phyloP scores from a whole-genome alignment of 2,113 vertebrate genomes.

The Sander vitreus region DNA sequence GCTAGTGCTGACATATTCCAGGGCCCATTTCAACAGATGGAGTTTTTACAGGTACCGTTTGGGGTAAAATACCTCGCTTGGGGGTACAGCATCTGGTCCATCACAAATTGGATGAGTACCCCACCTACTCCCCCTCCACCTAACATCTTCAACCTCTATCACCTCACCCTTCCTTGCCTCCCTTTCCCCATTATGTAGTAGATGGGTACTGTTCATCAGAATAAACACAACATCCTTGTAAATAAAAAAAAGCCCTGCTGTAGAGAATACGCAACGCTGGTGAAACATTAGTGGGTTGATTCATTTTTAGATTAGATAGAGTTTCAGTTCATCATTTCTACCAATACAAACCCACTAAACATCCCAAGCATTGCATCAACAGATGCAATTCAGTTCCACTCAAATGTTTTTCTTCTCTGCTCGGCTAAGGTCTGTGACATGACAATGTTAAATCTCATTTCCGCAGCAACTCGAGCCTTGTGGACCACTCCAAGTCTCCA shows the following conservation, averaged over 20 bases:
- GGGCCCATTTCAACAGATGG: slow-evolving; percentile 81
- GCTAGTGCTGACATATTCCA: slow-evolving; percentile 78
- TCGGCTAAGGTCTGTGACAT: slow-evolving; percentile 50
- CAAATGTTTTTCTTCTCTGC: slow-evolving; percentile 11
- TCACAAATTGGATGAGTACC: slow-evolving; percentile 77
- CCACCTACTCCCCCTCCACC: slow-evolving; percentile 22
- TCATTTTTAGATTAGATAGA: slow-evolving; percentile 41
- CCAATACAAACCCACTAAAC: slow-evolving; percentile 11
- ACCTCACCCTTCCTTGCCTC: slow-evolving; percentile 30
- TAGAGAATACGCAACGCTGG: neutral
- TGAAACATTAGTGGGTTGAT: slow-evolving; percentile 4
- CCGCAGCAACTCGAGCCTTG: slow-evolving; percentile 74
- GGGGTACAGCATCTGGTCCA: slow-evolving; percentile 82
- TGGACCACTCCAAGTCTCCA: slow-evolving; percentile 72
- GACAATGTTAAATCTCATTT: slow-evolving; percentile 82
- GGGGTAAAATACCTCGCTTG: slow-evolving; percentile 81
- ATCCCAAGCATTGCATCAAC: slow-evolving; percentile 46
- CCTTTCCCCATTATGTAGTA: slow-evolving; percentile 40
- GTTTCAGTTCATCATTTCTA: slow-evolving; percentile 46
- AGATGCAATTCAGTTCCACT: slow-evolving; percentile 59
- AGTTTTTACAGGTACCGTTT: slow-evolving; percentile 83
- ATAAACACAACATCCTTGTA: slow-evolving; percentile 10
- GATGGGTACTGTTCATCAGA: slow-evolving; percentile 45
- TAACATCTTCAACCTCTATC: slow-evolving; percentile 45
- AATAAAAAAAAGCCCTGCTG: slow-evolving; percentile 23